Evolutionary conservation across 2,113 vertebrate species (phyloP), one percentile per base, ranked within the genome.

Genomic region (Festucalex cinctus): DNA sequence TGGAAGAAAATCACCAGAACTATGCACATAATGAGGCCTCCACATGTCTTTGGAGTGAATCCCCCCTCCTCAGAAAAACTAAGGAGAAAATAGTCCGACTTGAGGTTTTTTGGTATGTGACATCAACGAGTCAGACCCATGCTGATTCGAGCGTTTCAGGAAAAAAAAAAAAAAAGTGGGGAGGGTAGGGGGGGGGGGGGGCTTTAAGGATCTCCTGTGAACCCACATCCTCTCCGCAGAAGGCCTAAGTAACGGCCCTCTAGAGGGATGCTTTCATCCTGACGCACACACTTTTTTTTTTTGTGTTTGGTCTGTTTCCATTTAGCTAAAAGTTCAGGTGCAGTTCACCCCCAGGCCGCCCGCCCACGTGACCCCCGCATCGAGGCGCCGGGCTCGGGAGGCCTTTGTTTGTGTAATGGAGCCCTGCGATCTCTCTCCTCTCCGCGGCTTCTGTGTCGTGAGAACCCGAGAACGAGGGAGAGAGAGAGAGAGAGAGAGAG

Each of bases 241-340:
- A 89, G 69, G 60, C 72, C 76, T 70, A 74, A 65, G 69, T 70
- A 83, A 84, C 79, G 74, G 75, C 78, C 69, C 85, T 86, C 84
- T 65, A 73, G 83, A 87, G 87, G 68, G 83, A 88, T 88, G 85
- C 85, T 85, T 90, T 89, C 81, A 88, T 87, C 87, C 86, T 89
- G 87, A 87, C 85, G 80, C 84, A 89, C 79, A 83, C 79, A 83
- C 83, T 83, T 19, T 82, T 73, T 78, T 79, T 86, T 89, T 88
- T 19, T 82, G 75, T 78, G 80, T 86, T 89, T 88, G 86, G 87
- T 89, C 89, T 90, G 89, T 88, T 90, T 90, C 81, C 89, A 89
- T 88, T 90, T 89, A 90, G 77, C 85, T 81, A 77, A 19, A 57
- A 78, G 89, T 90, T 90, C 89, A 90, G 89, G 87, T 90, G 84